These are phyloP conservation scores for Noturus placidus DNA, from an alignment of 2,113 vertebrate species.

Conservation along the genomic window DNA sequence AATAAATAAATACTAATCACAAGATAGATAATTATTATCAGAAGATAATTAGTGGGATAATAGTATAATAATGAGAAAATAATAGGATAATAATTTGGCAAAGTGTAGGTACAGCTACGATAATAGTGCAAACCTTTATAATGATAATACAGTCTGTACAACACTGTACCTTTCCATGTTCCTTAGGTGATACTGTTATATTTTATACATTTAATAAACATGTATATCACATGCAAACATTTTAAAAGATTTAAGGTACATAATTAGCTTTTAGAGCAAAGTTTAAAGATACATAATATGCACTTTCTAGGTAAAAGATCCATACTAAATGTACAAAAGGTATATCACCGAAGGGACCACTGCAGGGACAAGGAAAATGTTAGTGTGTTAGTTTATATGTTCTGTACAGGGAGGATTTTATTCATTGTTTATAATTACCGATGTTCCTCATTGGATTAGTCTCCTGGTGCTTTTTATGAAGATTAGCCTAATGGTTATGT, in stretches of 20 bases:
- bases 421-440: background rate
- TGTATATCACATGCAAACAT: background rate
- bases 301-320: background rate
- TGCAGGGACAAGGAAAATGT: background rate
- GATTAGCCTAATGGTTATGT: conserved; percentile 43
- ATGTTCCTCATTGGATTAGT: conserved; percentile 18
- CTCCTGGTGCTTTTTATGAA: conserved; percentile 34
- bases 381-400: background rate
- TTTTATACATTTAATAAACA: background rate
- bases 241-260: background rate
- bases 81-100: background rate
- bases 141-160: background rate
- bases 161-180: background rate
- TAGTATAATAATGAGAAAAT: background rate
- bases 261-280: background rate
- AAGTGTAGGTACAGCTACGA: background rate
- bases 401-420: background rate
- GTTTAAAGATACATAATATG: background rate
- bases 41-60: background rate
- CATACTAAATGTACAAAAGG: background rate
- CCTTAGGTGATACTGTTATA: background rate
- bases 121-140: background rate
- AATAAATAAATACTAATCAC: background rate
- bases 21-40: background rate
- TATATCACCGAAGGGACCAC: background rate